phyloP scores from a whole-genome alignment of 2,888 invertebrate genomes.

The Isoperla grammatica region DNA sequence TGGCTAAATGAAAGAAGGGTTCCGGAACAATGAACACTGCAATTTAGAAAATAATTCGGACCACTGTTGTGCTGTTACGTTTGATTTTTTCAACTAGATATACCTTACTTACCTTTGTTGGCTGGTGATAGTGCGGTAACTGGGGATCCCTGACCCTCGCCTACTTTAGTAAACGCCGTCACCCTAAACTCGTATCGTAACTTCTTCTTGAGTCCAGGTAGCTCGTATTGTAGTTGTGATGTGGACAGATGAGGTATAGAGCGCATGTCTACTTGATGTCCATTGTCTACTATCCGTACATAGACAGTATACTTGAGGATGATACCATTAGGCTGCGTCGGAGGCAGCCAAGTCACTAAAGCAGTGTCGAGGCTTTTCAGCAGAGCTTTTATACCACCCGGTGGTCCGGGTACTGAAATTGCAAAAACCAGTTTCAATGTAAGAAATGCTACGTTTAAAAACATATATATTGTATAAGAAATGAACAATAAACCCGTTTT shows the following conservation, averaged over 20 bases:
- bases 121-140: conserved; percentile 49
- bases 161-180: conserved; percentile 43
- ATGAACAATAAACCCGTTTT: too few relatives aligned
- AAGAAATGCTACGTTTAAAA: too few relatives aligned
- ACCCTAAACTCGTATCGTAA: conserved; percentile 51
- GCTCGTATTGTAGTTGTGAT: conserved; percentile 44
- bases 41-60: too few relatives aligned
- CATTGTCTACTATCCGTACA: conserved; percentile 30
- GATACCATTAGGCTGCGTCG: conserved; percentile 44
- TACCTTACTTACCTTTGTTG: conserved; percentile 42
- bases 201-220: conserved; percentile 48
- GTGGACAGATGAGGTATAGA: conserved; percentile 24
- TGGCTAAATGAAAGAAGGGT: too few relatives aligned
- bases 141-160: conserved; percentile 40
- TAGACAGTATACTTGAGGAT: conserved; percentile 43
- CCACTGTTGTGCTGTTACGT: too few relatives aligned
- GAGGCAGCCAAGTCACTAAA: conserved; percentile 47
- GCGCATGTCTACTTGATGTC: conserved; percentile 24
- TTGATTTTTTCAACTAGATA: too few relatives aligned
- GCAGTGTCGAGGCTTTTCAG: conserved; percentile 43
- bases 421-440: too few relatives aligned
- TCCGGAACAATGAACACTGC: too few relatives aligned
- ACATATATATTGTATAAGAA: too few relatives aligned
- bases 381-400: conserved; percentile 46
- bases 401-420: conserved; percentile 46